Evolutionary conservation across 2,113 vertebrate genomes (phyloP).

Genomic region (Perca flavescens): DNA sequence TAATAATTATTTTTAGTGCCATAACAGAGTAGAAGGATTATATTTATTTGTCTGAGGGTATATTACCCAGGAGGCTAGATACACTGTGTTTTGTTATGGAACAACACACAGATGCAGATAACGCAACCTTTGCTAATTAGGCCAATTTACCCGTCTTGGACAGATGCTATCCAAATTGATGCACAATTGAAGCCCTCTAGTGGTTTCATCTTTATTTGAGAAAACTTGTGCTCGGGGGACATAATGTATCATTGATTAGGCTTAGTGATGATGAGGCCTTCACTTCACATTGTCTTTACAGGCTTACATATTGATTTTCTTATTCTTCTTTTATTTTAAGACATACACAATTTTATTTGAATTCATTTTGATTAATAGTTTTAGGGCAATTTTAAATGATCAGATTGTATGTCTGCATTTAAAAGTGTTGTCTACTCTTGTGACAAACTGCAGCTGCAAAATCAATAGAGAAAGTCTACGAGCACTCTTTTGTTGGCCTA

Average conservation of each 20-base stretch:
- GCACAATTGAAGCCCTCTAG: constrained; percentile 7
- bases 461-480: constrained; percentile 7
- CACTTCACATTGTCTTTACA: not conserved
- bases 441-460: constrained; percentile 16
- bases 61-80: constrained; percentile 20
- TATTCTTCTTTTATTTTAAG: not conserved
- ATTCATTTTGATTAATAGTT: not conserved
- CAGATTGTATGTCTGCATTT: not conserved
- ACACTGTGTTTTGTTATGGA: constrained; percentile 17
- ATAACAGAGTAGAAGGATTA: not conserved
- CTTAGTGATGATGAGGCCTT: constrained; percentile 23
- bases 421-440: not conserved
- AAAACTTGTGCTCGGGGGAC: constrained; percentile 7
- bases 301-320: not conserved
- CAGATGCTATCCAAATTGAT: constrained; percentile 34
- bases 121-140: constrained; percentile 30
- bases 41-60: constrained; percentile 21
- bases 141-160: constrained; percentile 12
- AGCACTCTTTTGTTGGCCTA: constrained; percentile 16
- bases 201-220: constrained; percentile 23
- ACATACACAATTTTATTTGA: not conserved
- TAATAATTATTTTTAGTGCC: not conserved
- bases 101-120: constrained; percentile 28
- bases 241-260: constrained; percentile 22
- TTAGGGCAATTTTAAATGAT: constrained; percentile 4